Evolutionary conservation across 1,140 invertebrate species (phyloP), one percentile per base, ranked within the genome.

Genomic region (Tribolium castaneum): DNA sequence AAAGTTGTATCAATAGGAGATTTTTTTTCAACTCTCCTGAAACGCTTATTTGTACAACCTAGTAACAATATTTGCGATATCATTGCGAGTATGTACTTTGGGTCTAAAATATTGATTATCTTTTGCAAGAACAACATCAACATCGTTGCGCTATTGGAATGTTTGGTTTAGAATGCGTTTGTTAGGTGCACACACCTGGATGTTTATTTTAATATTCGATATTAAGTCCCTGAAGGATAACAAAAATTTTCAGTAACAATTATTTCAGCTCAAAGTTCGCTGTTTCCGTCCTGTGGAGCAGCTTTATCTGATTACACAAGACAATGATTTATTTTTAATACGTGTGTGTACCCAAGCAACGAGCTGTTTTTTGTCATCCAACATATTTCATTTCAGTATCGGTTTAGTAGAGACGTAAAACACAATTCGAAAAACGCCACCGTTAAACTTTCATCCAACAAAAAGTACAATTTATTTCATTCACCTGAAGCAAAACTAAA

Each of bases 101-200:
- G 49, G 51, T 34, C 71, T n/a, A 34, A 73, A 73, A 73, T 73
- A 73, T 73, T 73, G 71, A 73, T 73, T 73, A 49, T 54, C 71
- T 50, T 73, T 35, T 54, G 49, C 45, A 50, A 49, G 70, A 72
- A 72, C 70, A 72, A 73, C 13, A 39, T 52, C 71, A 54, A 73
- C 12, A 72, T 12, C 12, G 49, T 73, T 73, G 54, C 49, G 25
- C 30, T 22, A 30, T 54, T 52, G 22, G 30, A 54, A 54, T 73
- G 49, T 52, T 54, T 52, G 49, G 14, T 54, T 54, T 54, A 54
- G 12, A 54, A 52, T 52, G 49, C 2, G 49, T 34, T 62, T 22
- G 56, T 62, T 62, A 62, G n/a, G 6, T 22, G 54, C 19, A 25
- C 30, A 25, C 16, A 59, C 54, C 19, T 59, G 19, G n/a, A 59